Conservation (phyloP, 2,113 vertebrate genomes). For the Emydocephalus ijimae region DNA sequence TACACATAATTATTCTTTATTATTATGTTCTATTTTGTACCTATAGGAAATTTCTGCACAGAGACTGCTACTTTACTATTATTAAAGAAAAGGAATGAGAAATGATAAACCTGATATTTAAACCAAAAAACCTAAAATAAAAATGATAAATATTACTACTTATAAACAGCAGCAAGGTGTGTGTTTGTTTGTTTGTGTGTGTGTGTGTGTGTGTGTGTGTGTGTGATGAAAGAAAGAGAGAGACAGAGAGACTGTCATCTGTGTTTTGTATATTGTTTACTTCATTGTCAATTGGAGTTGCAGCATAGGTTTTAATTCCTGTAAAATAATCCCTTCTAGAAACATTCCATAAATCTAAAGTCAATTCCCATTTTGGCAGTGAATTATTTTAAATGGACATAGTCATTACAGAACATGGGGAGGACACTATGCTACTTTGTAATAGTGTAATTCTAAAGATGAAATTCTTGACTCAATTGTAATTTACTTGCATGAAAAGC, state of each 20-base stretch:
- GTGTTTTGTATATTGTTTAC: background rate
- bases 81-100: background rate
- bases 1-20: rapidly evolving
- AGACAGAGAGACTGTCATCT: background rate
- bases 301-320: background rate
- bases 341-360: conserved; percentile 1
- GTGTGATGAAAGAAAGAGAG: background rate
- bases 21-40: background rate
- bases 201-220: too few relatives aligned
- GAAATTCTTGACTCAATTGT: background rate
- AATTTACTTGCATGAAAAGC: background rate
- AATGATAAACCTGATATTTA: background rate
- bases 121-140: conserved; percentile 4
- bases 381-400: conserved; percentile 32
- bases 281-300: rapidly evolving
- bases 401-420: background rate
- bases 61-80: background rate
- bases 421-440: background rate
- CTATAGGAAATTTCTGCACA: background rate
- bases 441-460: background rate
- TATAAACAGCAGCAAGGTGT: background rate
- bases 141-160: background rate
- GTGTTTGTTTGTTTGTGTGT: background rate
- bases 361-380: background rate
- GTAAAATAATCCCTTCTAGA: rapidly evolving